Percentiles rank a stretch among this genome's conserved stretches.
These are phyloP conservation scores for Drosophila greeni DNA, from an alignment of 2,888 invertebrate species.

Conservation along the genomic window DNA sequence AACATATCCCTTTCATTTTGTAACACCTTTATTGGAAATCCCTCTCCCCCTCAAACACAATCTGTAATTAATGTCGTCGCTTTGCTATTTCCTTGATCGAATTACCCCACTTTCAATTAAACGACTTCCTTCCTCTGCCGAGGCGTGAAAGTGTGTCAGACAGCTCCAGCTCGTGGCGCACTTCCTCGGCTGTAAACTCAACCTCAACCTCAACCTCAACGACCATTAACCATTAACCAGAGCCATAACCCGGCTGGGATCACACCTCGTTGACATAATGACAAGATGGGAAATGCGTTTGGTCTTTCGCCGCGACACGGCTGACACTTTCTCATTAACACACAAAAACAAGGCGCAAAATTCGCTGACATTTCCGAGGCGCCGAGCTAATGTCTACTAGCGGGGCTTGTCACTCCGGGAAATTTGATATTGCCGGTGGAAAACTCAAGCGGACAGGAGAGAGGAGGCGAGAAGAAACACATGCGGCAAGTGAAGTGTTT, in stretches of 20 bases:
- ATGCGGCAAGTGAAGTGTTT: constrained; percentile 61
- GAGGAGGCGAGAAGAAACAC: constrained; percentile 48
- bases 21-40: not conserved
- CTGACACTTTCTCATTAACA: constrained; percentile 71
- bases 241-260: constrained; percentile 29
- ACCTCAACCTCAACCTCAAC: not conserved
- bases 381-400: constrained; percentile 59
- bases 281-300: constrained; percentile 59
- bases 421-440: constrained; percentile 32
- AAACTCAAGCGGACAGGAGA: constrained; percentile 27
- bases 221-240: constrained; percentile 16
- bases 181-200: constrained; percentile 2
- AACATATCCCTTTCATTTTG: too few relatives aligned
- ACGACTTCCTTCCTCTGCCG: constrained; percentile 20
- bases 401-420: constrained; percentile 30
- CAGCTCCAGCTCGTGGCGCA: constrained; percentile 22
- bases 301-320: constrained; percentile 57
- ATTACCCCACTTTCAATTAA: constrained; percentile 22
- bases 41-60: constrained; percentile 3
- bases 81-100: constrained; percentile 15
- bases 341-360: constrained; percentile 40
- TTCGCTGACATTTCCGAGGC: constrained; percentile 42
- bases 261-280: constrained; percentile 48
- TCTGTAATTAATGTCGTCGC: constrained; percentile 8
- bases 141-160: constrained; percentile 33